A percentile compares a stretch with the other conserved stretches of the same genome.
Evolutionary conservation across 37 sponge, comb jelly and placozoan species (phyloP).

Genomic region (Aphrocallistes beatrix): DNA sequence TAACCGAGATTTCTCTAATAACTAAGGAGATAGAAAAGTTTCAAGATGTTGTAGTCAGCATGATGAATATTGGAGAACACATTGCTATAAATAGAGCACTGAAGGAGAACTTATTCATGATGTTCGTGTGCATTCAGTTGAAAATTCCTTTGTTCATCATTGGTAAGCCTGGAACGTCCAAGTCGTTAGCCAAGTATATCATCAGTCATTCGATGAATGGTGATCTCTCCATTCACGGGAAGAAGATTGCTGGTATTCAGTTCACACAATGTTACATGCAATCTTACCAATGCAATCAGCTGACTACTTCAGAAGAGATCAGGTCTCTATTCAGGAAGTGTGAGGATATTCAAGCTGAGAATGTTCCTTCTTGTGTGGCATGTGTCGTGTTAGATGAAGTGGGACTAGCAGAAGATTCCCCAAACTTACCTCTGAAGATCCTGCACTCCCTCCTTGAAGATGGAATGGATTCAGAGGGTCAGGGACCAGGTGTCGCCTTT

Average conservation of each 20-base stretch:
- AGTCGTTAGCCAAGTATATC: constrained; percentile 19
- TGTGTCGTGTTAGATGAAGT: constrained; percentile 31
- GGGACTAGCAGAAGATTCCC: constrained; percentile 39
- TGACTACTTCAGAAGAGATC: constrained; percentile 16
- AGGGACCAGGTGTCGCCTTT: constrained; percentile 13
- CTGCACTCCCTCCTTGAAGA: constrained; percentile 35
- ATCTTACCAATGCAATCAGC: constrained; percentile 29
- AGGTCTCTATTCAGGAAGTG: background rate
- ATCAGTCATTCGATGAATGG: constrained; percentile 2
- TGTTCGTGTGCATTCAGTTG: constrained; percentile 40
- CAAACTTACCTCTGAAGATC: constrained; percentile 30
- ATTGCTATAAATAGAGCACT: constrained; percentile 33
- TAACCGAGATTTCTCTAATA: background rate
- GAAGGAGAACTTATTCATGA: constrained; percentile 39
- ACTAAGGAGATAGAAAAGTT: constrained; percentile 4
- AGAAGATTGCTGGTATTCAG: constrained; percentile 38
- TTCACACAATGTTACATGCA: constrained; percentile 21
- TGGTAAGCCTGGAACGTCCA: constrained; percentile 42
- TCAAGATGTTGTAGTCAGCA: constrained; percentile 22
- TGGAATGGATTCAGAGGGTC: background rate
- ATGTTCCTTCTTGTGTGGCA: background rate
- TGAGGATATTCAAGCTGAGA: background rate
- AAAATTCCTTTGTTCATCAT: constrained; percentile 39
- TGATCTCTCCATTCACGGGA: constrained; percentile 37
- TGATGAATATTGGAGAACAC: constrained; percentile 19